phyloP scores from a whole-genome alignment of 2,797 vertebrate genomes.

The Xenopus petersii region DNA sequence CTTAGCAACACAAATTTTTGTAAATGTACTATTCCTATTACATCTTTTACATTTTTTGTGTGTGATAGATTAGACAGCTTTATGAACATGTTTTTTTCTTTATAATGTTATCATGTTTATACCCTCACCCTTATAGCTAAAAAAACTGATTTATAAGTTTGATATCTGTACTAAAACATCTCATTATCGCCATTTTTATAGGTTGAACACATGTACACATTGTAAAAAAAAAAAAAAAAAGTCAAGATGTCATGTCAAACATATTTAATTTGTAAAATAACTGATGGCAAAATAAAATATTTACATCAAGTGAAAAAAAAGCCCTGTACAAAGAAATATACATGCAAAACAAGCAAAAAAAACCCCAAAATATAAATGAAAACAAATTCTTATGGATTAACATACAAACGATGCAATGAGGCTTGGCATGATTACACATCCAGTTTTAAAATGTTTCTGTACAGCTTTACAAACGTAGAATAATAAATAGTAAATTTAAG shows the following conservation, averaged over 20 bases:
- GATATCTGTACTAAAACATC: too few species aligned
- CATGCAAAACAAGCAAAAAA: constrained; percentile 87
- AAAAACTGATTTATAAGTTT: too few species aligned
- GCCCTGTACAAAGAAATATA: constrained; percentile 98
- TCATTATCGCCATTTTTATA: too few species aligned
- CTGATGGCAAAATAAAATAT: constrained; percentile 95
- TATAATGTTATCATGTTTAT: too few species aligned
- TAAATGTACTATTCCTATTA: too few species aligned
- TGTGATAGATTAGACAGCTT: too few species aligned
- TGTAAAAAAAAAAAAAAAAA: constrained; percentile 56
- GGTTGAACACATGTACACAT: neutral
- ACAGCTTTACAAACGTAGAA: constrained; percentile 73
- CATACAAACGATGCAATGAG: constrained; percentile 78
- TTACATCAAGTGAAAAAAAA: constrained; percentile 94
- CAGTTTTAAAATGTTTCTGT: constrained; percentile 74
- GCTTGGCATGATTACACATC: constrained; percentile 79
- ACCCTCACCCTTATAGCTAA: too few species aligned
- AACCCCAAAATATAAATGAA: constrained; percentile 59
- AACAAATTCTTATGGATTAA: constrained; percentile 65
- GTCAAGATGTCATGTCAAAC: constrained; percentile 71
- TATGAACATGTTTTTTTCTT: too few species aligned
- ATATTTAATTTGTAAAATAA: constrained; percentile 95
- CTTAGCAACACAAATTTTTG: too few species aligned
- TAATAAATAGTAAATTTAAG: constrained; percentile 72
- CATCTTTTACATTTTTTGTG: too few species aligned